Evolutionary conservation across 2,888 invertebrate genomes (phyloP).

Genomic region (Dolomedes plantarius): DNA sequence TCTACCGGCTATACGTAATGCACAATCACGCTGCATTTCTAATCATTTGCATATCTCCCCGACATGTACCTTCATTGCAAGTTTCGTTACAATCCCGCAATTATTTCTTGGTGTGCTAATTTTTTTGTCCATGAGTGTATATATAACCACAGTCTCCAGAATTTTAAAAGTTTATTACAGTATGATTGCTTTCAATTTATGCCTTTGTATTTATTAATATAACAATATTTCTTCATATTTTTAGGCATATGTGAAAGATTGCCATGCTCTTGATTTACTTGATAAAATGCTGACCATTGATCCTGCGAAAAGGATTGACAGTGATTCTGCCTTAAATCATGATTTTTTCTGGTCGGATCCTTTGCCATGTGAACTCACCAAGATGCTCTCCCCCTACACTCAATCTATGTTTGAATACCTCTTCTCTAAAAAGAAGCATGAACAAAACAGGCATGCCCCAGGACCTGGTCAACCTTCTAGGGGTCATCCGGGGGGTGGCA

Average conservation of each 20-base stretch:
- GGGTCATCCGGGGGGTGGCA: constrained; percentile 75
- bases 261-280: constrained; percentile 93
- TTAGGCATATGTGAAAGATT: constrained; percentile 92
- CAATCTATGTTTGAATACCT: constrained; percentile 97
- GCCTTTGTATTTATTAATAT: too few species aligned
- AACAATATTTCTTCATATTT: background rate
- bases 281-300: constrained; percentile 94
- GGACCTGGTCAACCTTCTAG: constrained; percentile 25
- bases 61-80: too few species aligned
- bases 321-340: constrained; percentile 95
- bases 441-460: constrained; percentile 20
- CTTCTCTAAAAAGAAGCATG: constrained; percentile 33
- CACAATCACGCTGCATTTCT: too few species aligned
- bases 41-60: too few species aligned
- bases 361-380: constrained; percentile 92
- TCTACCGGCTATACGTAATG: too few species aligned
- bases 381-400: constrained; percentile 92
- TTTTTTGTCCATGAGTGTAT: too few species aligned
- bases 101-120: too few species aligned
- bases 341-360: constrained; percentile 99
- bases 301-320: constrained; percentile 90
- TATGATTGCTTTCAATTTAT: too few species aligned
- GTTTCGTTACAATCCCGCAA: too few species aligned
- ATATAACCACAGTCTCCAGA: too few species aligned
- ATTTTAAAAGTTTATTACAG: too few species aligned